Evolutionary conservation across 2,888 invertebrate species (phyloP).

Genomic region (Tenthredo scrophulariae): DNA sequence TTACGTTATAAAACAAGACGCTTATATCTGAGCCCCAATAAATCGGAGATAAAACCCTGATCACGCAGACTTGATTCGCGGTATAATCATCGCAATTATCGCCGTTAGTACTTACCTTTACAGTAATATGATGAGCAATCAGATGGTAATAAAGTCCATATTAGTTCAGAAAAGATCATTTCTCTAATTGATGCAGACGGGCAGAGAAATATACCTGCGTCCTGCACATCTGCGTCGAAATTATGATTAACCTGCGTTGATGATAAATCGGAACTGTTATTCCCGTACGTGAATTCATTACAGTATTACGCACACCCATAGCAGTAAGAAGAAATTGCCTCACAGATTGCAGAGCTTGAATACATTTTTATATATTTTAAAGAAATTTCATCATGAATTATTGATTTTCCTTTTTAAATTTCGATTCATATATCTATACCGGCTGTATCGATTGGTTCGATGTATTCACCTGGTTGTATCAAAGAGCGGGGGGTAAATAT

Average conservation of each 20-base stretch:
- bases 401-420: not conserved
- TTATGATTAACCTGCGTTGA: slow-evolving; percentile 5
- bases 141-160: slow-evolving; percentile 18
- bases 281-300: slow-evolving; percentile 17
- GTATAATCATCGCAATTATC: slow-evolving; percentile 35
- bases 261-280: slow-evolving; percentile 2
- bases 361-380: not conserved
- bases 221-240: not conserved
- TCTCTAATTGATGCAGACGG: slow-evolving; percentile 30
- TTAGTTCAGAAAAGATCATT: slow-evolving; percentile 1
- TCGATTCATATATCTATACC: not conserved
- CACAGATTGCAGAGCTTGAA: not conserved
- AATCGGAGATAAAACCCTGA: slow-evolving; percentile 41
- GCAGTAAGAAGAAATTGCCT: not conserved
- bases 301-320: not conserved
- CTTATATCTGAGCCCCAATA: slow-evolving; percentile 25
- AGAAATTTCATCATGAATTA: not conserved
- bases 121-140: slow-evolving; percentile 27
- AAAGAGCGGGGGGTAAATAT: not conserved
- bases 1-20: slow-evolving; percentile 34
- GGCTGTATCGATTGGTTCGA: slow-evolving; percentile 1
- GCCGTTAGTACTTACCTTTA: slow-evolving; percentile 29
- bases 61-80: slow-evolving; percentile 26
- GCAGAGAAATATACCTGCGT: not conserved
- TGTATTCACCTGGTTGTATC: not conserved